Base-by-base conservation (phyloP, 2,113 vertebrate species). In the Albula goreensis region DNA sequence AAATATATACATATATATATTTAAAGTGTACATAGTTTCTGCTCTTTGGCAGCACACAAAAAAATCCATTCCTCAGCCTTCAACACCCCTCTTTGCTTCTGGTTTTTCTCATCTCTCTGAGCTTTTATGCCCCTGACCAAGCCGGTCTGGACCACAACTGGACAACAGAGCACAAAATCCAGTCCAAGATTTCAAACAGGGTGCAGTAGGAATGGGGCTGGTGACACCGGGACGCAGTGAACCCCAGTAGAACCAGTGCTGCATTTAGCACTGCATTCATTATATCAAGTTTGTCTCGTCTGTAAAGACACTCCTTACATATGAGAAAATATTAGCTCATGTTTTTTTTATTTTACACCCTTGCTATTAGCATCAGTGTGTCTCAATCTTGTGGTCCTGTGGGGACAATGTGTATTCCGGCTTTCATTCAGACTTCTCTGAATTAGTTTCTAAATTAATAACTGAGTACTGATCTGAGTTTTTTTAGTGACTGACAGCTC, bases 1-100 rank as follows among this genome's bases (percentile, higher is more conserved):
- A 89, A 88, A 91, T 90, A 89, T 78, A 84, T 80, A 60, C 81
- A 85, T 13, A 56, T 63, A 80, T 70, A 87, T 49, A 56, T 25
- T 50, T 85, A 77, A 85, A 74, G 83, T 95, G 93, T 95, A 93
- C 89, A 93, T 91, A 93, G 81, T 86, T 53, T 85, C 80, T 78
- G 90, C 88, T 77, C 22, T 50, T 80, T 87, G 86, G 88, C 85
- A 84, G 86, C 79, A 86, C 79, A 86, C 85, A 17, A 87, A 87
- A 88, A 88, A 41, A 88, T 81, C 84, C 4, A 63, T 85, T 77
- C 74, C 80, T 13, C 25, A 78, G 80, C 86, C 82, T 60, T 66
- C 52, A 60, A 22, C 50, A 1, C 66, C 17, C 22, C 70, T 41
- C 51, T 41, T 31, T 22, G 53, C n/a, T 7, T 74, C 25, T 8